Conservation (phyloP, 2,797 vertebrate genomes). For the Tokudaia muenninki region DNA sequence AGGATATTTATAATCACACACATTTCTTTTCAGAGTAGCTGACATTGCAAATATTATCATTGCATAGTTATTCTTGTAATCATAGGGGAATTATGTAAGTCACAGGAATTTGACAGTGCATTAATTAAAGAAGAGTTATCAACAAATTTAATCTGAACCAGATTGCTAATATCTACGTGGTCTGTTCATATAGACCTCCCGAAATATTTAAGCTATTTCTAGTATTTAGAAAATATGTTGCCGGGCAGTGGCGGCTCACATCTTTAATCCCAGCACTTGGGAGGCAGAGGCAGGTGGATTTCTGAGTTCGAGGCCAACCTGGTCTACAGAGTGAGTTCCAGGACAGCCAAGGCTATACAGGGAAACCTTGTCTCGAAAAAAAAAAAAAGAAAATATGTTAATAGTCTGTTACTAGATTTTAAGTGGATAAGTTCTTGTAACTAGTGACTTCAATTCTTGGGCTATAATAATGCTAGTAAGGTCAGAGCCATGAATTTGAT, state of each 20-base stretch:
- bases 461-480: conserved; percentile 3
- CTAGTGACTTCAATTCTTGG: conserved; percentile 12
- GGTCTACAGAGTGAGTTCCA: no score
- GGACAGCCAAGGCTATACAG: no score
- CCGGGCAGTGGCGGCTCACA: no score
- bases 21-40: conserved; percentile 59
- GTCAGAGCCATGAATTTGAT: conserved; percentile 44
- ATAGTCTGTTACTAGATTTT: conserved; percentile 13
- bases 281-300: no score
- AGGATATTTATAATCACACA: conserved; percentile 8
- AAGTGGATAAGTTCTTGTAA: conserved; percentile 29
- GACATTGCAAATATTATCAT: conserved; percentile 38
- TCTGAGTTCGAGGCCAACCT: no score
- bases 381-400: no score
- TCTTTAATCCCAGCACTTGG: no score
- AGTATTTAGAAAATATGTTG: conserved; percentile 45
- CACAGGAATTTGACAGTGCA: conserved; percentile 4
- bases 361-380: no score
- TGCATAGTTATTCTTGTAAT: conserved; percentile 34
- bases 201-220: conserved; percentile 49
- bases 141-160: conserved; percentile 58
- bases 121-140: conserved; percentile 37
- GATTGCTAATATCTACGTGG: neutral
- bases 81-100: conserved; percentile 29
- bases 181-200: conserved; percentile 36